Conservation (phyloP, 1,140 invertebrate species). For the Diprion similis region DNA sequence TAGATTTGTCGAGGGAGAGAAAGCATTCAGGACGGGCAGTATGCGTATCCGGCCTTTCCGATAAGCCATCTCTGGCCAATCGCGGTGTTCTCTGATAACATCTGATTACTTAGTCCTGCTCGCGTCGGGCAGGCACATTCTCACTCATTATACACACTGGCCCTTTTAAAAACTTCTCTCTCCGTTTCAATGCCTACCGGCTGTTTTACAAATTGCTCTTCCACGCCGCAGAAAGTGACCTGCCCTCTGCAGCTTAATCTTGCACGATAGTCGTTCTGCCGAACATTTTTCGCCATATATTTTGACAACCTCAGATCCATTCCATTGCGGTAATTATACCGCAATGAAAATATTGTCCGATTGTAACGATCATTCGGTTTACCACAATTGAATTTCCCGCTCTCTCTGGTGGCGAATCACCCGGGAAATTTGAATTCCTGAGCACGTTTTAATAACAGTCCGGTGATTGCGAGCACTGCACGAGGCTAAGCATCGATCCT, state of each 20-base stretch:
- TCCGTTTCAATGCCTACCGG: background rate
- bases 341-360: too few species aligned
- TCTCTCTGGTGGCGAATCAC: too few species aligned
- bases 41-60: conserved; percentile 38
- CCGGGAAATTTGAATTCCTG: too few species aligned
- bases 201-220: conserved; percentile 2
- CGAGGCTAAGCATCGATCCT: conserved; percentile 25
- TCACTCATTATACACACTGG: conserved; percentile 22
- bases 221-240: background rate
- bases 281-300: too few species aligned
- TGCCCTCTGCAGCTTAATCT: background rate
- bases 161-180: background rate
- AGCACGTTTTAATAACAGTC: too few species aligned
- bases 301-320: too few species aligned
- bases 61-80: conserved; percentile 46
- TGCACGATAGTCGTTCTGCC: background rate
- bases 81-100: conserved; percentile 41
- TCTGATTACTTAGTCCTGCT: conserved; percentile 46
- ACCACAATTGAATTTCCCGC: too few species aligned
- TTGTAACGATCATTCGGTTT: too few species aligned
- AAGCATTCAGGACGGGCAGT: conserved; percentile 22
- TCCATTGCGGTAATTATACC: too few species aligned
- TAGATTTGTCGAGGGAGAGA: conserved; percentile 7
- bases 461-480: too few species aligned
- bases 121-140: conserved; percentile 14